Conservation (phyloP, 2,888 invertebrate genomes). For the Trichopoda pennipes region DNA sequence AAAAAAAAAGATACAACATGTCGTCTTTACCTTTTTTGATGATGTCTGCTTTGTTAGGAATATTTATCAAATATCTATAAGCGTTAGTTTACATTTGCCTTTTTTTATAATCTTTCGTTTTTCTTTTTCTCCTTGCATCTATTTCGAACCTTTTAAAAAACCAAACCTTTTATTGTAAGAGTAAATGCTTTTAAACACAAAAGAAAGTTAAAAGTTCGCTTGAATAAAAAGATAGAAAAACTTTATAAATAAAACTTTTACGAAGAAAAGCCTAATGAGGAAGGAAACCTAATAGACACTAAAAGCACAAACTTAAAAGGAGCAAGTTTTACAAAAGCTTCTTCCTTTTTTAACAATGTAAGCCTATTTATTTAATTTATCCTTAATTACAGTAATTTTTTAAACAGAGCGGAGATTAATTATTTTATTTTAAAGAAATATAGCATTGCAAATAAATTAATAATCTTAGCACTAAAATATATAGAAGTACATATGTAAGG, state of each 20-base stretch:
- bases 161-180: background rate
- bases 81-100: too few relatives aligned
- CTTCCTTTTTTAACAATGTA: background rate
- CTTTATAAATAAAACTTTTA: conserved; percentile 2
- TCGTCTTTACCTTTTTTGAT: too few relatives aligned
- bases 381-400: too few relatives aligned
- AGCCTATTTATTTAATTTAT: too few relatives aligned
- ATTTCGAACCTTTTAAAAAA: conserved; percentile 3
- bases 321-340: background rate
- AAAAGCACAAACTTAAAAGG: background rate
- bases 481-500: too few relatives aligned
- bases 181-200: conserved; percentile 30
- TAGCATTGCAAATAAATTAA: too few relatives aligned
- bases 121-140: background rate
- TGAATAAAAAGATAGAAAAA: conserved; percentile 20
- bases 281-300: background rate
- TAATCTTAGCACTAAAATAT: too few relatives aligned
- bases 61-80: too few relatives aligned
- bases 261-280: conserved; percentile 10
- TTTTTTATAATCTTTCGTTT: background rate
- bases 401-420: too few relatives aligned
- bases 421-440: too few relatives aligned
- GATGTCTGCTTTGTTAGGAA: too few relatives aligned
- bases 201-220: conserved; percentile 32
- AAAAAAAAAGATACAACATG: too few relatives aligned